phyloP scores from a whole-genome alignment of 2,888 invertebrate genomes.

The Athalia rosae region DNA sequence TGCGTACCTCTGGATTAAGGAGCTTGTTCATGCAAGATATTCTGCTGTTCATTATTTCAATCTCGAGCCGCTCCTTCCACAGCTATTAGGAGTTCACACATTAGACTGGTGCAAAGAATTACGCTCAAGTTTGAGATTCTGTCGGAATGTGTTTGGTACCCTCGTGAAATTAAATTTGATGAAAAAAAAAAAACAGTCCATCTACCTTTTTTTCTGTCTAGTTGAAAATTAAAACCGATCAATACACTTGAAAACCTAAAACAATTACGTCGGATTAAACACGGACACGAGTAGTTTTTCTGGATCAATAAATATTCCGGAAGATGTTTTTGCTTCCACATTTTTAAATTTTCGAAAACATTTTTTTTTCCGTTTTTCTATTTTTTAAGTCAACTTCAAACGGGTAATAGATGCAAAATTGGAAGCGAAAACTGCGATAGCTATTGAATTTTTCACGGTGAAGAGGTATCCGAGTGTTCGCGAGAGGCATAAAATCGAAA shows the following conservation, averaged over 20 bases:
- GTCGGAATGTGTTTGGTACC: background rate
- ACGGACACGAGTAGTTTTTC: too few relatives aligned
- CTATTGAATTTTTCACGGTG: background rate
- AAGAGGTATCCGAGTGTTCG: background rate
- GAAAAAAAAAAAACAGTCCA: background rate
- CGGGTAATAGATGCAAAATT: too few relatives aligned
- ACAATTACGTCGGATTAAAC: too few relatives aligned
- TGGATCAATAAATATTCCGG: too few relatives aligned
- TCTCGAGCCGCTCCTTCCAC: constrained; percentile 66
- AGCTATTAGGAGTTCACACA: constrained; percentile 55
- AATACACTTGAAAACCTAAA: too few relatives aligned
- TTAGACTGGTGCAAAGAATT: background rate
- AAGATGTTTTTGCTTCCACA: too few relatives aligned
- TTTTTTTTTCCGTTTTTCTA: too few relatives aligned
- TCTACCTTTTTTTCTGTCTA: too few relatives aligned
- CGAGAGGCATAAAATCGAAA: too few relatives aligned
- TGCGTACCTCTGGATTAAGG: constrained; percentile 62
- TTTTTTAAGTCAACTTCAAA: too few relatives aligned
- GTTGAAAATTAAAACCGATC: background rate
- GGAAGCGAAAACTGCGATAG: background rate
- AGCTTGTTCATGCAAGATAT: constrained; percentile 66
- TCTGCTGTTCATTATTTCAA: constrained; percentile 67
- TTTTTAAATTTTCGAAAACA: too few relatives aligned
- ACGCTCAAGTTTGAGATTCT: background rate
- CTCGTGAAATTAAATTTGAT: background rate